Base-by-base conservation (phyloP, 2,888 invertebrate species). In the Metellina segmentata region DNA sequence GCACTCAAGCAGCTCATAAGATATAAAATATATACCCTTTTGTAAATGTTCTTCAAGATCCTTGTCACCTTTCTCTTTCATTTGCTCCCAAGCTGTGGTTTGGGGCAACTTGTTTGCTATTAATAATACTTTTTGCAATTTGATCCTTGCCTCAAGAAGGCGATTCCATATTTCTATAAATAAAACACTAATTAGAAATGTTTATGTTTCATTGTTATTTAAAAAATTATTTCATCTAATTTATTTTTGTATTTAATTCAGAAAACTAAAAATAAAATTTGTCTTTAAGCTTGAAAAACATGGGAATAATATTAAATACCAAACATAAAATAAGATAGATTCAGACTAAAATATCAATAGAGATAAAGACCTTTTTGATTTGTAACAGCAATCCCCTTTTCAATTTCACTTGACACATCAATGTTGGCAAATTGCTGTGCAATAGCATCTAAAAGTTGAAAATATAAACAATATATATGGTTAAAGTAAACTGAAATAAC, bases 131-230 rank as follows among this genome's bases (percentile, higher is more conserved):
- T 98, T 97, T 95, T 99, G 98, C 49, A 98, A 95, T 94, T 97
- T 97, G 94, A 99, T 98, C 93, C 99, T 96, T 94, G 97, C 96
- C 95, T 99, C 98, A 49, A 99, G 94, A 6, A 99, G 95, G 88
- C 96, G 96, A 94, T 99, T 98, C 98, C 98, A 99, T 1, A 98
- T 89, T 86, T 94, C 95, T 95, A 91, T 53, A 94, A 94, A 79
- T 53, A 20, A 20, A 90, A 81, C 20, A 48, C 52, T 34, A 79
- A 8, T 52, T 79, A 53, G 52, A 6, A 53, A 34, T 75, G 0
- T 48, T 71, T 16, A n/a, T n/a, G 13, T 19, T 7, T 71, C 16
- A 71, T 19, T 20, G 20, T n/a, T 8, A 20, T 19, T 71, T 71
- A 16, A 7, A 52, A 52, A 78, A 52, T 52, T 34, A 34, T 34